Evolutionary conservation across 2,797 vertebrate species (phyloP), one percentile per base, ranked within the genome.

Genomic region (Peromyscus aztecus): DNA sequence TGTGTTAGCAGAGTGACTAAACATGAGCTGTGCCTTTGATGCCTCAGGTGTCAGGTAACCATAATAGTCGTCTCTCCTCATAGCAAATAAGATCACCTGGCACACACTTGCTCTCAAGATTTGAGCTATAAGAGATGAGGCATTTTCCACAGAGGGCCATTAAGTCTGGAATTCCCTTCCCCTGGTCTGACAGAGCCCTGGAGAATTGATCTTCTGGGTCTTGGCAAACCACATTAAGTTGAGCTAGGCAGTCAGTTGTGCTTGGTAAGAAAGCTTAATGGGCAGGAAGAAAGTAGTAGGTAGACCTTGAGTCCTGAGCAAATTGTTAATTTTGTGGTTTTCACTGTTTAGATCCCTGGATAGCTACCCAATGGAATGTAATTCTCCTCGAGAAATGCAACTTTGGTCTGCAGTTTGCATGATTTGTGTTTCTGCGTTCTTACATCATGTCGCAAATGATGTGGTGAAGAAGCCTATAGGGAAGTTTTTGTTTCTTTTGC

Each of bases 141-240:
- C 95, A 55, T 98, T 97, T 97, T 97, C 98, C 97, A 96, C 93
- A 97, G 97, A 97, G 97, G 84, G 97, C 97, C 97, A 96, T 98
- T 97, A 98, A 97, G 84, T 97, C 81, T 97, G 97, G 97, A 97
- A 97, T 98, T 97, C 97, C 96, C 96, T 97, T 97, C 94, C 93
- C 96, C 87, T 97, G 80, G 52, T 93, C 91, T 90, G 94, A 89
- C 94, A 95, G 14, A 85, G 37, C 96, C 96, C 98, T 96, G 5
- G 95, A 80, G 98, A 71, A 93, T 97, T 95, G 59, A 91, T 92
- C 96, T 95, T 89, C 94, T 94, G 96, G 84, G 96, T 93, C 81
- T 88, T 89, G 46, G 91, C 71, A 88, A 95, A 96, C 95, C 96
- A 97, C 83, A 95, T 90, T 95, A 97, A 86, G 95, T 97, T 90